Base-by-base conservation (phyloP, 2,888 invertebrate species). In the Aphidius colemani region DNA sequence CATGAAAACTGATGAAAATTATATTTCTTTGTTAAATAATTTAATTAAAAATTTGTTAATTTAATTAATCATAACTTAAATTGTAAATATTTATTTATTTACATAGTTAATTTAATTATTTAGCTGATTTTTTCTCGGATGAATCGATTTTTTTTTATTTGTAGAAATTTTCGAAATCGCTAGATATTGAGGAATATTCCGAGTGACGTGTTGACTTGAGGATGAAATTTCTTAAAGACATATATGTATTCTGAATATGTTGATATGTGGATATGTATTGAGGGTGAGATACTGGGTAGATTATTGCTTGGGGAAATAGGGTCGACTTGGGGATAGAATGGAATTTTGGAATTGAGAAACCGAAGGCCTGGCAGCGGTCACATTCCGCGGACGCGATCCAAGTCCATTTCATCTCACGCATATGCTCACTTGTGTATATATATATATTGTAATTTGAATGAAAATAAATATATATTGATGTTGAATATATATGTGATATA, bases 341-440 rank as follows among this genome's bases (percentile, higher is more conserved):
- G 69, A 70, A 71, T 70, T 67, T 67, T 53, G 68, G 66, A 67
- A 67, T 67, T 70, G 68, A 69, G 71, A 67, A 69, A 66, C 71
- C 65, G 64, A 67, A 66, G 63, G 66, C 65, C 67, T 67, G 65
- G 67, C 67, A 58, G 69, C 64, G 68, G 65, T 69, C 67, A 69
- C 69, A 70, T 70, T 68, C 69, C 69, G 63, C 63, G 63, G 65
- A 66, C 63, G 66, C 65, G 64, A 56, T 48, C 45, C 59, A 61
- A 50, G 48, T 62, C 55, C 44, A 59, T 59, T 55, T 48, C 46
- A 60, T 41, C 30, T 49, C 53, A 45, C 50, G 7, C 49, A 9
- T 50, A 7, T 50, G 11, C 53, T 40, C 30, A 18, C 56, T 49
- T 30, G n/a, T 13, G 7, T 18, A 18, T 18, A 18, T 18, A 18